Evolutionary conservation across 2,797 vertebrate genomes (phyloP).

Genomic region (Hoplostethus atlanticus): DNA sequence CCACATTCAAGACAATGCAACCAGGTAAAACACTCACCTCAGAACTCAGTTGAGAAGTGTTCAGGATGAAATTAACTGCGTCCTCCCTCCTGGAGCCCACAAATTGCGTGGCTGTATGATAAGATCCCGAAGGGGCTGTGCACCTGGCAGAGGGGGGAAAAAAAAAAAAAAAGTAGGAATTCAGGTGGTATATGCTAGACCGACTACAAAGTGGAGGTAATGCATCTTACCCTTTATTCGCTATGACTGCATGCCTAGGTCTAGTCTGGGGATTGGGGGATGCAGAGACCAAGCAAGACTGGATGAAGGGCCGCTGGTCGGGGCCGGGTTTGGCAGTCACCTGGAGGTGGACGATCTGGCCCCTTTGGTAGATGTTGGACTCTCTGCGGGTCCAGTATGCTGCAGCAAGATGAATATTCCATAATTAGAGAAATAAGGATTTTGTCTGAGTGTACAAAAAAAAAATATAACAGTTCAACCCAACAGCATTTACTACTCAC

Average conservation of each 20-base stretch:
- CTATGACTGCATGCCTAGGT: slow-evolving; percentile 56
- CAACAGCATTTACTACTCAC: slow-evolving; percentile 54
- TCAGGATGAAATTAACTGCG: slow-evolving; percentile 68
- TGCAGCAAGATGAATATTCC: slow-evolving; percentile 34
- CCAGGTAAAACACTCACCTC: slow-evolving; percentile 49
- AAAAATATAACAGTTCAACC: not conserved
- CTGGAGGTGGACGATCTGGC: slow-evolving; percentile 69
- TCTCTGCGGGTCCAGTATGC: slow-evolving; percentile 68
- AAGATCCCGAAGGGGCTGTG: slow-evolving; percentile 37
- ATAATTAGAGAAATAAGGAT: not conserved
- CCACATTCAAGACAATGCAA: too few relatives aligned
- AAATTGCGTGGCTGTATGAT: slow-evolving; percentile 54
- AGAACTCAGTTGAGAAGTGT: slow-evolving; percentile 65
- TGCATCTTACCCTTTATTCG: slow-evolving; percentile 77
- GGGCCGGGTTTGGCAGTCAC: slow-evolving; percentile 49
- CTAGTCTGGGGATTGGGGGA: slow-evolving; percentile 57
- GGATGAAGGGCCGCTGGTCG: slow-evolving; percentile 72
- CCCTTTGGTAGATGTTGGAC: slow-evolving; percentile 66
- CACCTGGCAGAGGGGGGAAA: slow-evolving; percentile 79
- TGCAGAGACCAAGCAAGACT: slow-evolving; percentile 72
- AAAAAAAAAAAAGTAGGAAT: not conserved
- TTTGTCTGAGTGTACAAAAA: not conserved
- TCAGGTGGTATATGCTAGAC: not conserved
- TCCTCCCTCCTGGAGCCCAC: slow-evolving; percentile 40
- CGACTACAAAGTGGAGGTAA: not conserved